Conservation (phyloP, 1,140 invertebrate species). For the Trypoxylus dichotomus region DNA sequence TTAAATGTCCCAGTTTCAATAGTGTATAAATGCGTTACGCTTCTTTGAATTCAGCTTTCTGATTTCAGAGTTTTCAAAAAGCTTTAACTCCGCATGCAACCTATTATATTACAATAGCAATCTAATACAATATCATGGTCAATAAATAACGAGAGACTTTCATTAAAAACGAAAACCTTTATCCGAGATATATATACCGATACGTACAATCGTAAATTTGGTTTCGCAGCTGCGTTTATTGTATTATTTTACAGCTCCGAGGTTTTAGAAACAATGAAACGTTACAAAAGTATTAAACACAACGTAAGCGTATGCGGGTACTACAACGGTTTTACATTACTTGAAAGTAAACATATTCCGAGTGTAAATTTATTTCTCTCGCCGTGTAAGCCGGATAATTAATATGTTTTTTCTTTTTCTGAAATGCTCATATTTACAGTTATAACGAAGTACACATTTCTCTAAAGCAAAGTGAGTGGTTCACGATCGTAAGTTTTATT, state of each 20-base stretch:
- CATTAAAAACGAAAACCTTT: background rate
- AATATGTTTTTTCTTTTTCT: background rate
- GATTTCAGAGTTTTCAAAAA: no score
- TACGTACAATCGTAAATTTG: background rate
- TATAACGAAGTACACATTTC: background rate
- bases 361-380: background rate
- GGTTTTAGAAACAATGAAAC: background rate
- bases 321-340: background rate
- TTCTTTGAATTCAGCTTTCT: no score
- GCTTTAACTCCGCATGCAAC: no score
- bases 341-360: background rate
- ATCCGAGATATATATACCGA: background rate
- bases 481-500: background rate
- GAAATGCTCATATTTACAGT: background rate
- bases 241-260: background rate
- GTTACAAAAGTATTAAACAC: background rate
- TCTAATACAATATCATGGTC: no score
- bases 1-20: no score
- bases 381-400: background rate
- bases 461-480: background rate
- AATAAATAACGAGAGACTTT: no score
- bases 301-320: background rate
- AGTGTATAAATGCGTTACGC: no score
- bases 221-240: conserved; percentile 9
- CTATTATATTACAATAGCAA: no score